Base-by-base conservation (phyloP, 2,888 invertebrate species). In the Ophion ellenae region DNA sequence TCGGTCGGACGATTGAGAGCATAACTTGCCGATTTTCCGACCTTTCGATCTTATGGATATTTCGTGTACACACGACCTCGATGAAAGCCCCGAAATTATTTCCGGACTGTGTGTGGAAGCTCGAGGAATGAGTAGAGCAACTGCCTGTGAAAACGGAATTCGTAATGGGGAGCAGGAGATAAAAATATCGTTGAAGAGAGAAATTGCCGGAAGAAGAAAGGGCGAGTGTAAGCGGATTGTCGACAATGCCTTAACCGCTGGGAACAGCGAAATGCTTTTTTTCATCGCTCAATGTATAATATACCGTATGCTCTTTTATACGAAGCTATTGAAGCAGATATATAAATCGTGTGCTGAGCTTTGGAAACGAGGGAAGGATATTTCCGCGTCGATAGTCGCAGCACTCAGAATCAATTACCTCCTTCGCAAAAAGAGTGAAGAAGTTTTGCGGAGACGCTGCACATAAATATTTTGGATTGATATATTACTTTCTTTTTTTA, bases 1-100 rank as follows among this genome's bases (percentile, higher is more conserved):
- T 75, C 70, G 70, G 69, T 75, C 80, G 80, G 71, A 75, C 76
- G 80, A 80, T 84, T 84, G 80, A 76, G 75, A 84, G 84, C 75
- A 76, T 80, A 80, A 73, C 74, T 47, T 64, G 67, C 74, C 79
- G 79, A 79, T 83, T 83, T 73, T 69, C 66, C 36, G 66, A 14
- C 28, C 32, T 17, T 32, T 11, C 64, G 66, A 9, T 66, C n/a
- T 36, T n/a, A 14, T 64, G 28, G 32, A 36, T 66, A 66, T 36
- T 36, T 36, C 32, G 66, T 66, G n/a, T 57, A 36, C 57, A 57
- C 36, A 77, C 57, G 36, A n/a, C 36, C 32, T n/a, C 36, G 17
- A 36, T 66, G 66, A 53, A 57, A 67, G 67, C 47, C 28, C 59
- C 36, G 71, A 63, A 82, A 82, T 71, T 77, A 82, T 82, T 82